Conservation (phyloP, 2,888 invertebrate genomes). For the Ornithoptera priamus region DNA sequence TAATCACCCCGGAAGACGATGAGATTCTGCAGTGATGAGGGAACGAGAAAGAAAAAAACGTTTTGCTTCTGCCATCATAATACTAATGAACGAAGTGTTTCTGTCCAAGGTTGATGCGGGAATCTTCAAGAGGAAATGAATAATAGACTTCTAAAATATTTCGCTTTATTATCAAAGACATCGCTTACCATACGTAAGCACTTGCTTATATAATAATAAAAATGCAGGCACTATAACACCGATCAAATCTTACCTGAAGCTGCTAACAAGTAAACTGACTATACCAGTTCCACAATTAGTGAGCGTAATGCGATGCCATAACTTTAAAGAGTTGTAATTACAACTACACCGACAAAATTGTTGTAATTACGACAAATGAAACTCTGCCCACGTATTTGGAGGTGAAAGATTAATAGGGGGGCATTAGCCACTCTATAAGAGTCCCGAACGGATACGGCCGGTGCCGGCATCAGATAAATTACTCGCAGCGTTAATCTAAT, state of each 20-base stretch:
- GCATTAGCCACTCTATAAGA: conserved; percentile 37
- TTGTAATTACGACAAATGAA: conserved; percentile 24
- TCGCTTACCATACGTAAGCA: background rate
- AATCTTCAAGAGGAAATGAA: too few species aligned
- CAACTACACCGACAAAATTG: conserved; percentile 23
- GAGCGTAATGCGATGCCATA: conserved; percentile 20
- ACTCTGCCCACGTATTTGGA: conserved; percentile 27
- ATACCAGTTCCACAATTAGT: conserved; percentile 16
- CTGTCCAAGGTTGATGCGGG: too few species aligned
- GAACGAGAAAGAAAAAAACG: too few species aligned
- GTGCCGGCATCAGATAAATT: conserved; percentile 41
- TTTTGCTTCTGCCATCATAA: too few species aligned
- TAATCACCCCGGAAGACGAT: too few species aligned
- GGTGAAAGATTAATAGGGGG: conserved; percentile 25
- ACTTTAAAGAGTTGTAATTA: conserved; percentile 20
- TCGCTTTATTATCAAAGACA: too few species aligned
- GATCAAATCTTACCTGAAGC: background rate
- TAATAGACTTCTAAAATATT: too few species aligned
- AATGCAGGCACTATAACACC: background rate
- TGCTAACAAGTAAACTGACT: background rate
- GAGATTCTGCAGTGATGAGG: too few species aligned
- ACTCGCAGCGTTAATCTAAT: conserved; percentile 73
- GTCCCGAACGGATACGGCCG: conserved; percentile 21
- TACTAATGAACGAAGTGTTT: too few species aligned
- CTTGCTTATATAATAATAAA: background rate